These are phyloP conservation scores for Thelaira solivaga DNA, from an alignment of 2,888 invertebrate genomes.

Conservation along the genomic window DNA sequence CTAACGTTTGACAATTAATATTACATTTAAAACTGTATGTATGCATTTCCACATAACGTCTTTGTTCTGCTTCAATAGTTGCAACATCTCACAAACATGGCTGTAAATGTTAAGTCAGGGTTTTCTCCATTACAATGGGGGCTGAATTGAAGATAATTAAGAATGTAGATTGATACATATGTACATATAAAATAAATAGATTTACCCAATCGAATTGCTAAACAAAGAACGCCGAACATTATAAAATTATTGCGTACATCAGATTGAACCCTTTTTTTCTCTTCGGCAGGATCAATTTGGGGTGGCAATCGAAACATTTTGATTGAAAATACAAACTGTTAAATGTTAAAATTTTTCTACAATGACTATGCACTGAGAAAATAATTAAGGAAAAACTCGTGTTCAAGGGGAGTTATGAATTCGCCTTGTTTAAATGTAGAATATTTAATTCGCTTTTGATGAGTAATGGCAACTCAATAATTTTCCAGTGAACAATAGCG, in stretches of 20 bases:
- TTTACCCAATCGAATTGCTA: slow-evolving; percentile 73
- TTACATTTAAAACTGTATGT: no score
- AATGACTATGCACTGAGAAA: no score
- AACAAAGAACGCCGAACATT: slow-evolving; percentile 71
- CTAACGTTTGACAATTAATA: no score
- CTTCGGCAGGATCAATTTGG: slow-evolving; percentile 76
- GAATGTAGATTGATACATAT: not conserved
- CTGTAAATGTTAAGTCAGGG: slow-evolving; percentile 49
- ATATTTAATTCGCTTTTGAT: no score
- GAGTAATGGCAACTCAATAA: no score
- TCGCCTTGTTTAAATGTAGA: no score
- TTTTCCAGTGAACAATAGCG: no score
- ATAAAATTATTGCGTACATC: slow-evolving; percentile 74
- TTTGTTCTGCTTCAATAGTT: no score
- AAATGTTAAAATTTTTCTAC: not conserved
- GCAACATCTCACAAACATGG: no score
- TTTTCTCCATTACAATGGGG: slow-evolving; percentile 57
- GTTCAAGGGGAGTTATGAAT: no score
- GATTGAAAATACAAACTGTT: slow-evolving; percentile 18
- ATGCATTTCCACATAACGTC: no score
- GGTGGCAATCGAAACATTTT: slow-evolving; percentile 75
- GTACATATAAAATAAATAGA: not conserved
- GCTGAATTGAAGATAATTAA: slow-evolving; percentile 41
- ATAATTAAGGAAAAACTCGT: no score
- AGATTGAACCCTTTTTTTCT: slow-evolving; percentile 72